These are phyloP conservation scores for Caenorhabditis sp. DNA, from an alignment of 2,888 invertebrate genomes.

Conservation along the genomic window DNA sequence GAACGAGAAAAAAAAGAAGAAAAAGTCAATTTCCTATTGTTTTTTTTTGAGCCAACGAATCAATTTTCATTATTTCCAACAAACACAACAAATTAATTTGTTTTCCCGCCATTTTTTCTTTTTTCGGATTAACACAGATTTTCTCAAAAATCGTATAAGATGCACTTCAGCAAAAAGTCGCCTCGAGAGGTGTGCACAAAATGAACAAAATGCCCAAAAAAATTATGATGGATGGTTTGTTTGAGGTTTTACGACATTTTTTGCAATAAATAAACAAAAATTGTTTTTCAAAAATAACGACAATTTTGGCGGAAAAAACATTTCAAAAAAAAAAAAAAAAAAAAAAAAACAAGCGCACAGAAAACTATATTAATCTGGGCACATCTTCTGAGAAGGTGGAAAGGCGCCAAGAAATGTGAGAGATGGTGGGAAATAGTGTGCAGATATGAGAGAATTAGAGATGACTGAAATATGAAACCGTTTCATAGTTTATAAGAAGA, in stretches of 20 bases:
- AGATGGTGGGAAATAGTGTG: not conserved
- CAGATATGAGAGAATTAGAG: not conserved
- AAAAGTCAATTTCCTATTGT: not conserved
- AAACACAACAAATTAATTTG: not conserved
- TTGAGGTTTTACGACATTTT: not conserved
- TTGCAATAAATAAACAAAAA: no score
- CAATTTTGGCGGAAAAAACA: not conserved
- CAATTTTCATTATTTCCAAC: not conserved
- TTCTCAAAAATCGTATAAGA: not conserved
- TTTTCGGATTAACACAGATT: not conserved
- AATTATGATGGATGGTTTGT: not conserved
- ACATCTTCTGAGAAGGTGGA: not conserved
- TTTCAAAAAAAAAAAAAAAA: not conserved
- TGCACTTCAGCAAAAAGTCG: not conserved
- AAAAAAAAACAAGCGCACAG: not conserved
- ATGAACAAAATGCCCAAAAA: not conserved
- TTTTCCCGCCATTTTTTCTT: not conserved
- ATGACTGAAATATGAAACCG: not conserved
- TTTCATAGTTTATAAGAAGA: not conserved
- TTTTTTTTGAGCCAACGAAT: not conserved
- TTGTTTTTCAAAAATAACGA: not conserved
- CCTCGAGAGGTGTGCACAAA: not conserved
- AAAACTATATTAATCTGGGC: not conserved
- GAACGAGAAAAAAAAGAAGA: not conserved
- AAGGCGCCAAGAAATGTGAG: slow-evolving; percentile 1